Evolutionary conservation across 2,888 invertebrate genomes (phyloP).

Genomic region (Mimas tiliae): DNA sequence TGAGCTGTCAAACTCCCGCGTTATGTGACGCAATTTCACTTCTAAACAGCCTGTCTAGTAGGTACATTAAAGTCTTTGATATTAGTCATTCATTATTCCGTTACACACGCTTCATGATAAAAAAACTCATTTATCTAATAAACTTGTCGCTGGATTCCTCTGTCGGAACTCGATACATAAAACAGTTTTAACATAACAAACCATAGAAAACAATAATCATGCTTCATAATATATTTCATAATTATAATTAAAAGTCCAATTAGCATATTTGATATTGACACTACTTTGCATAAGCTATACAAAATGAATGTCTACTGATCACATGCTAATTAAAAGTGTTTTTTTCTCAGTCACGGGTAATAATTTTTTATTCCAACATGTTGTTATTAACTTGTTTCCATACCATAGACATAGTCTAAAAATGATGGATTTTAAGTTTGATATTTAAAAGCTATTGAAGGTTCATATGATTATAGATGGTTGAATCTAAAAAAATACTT

Average conservation of each 20-base stretch:
- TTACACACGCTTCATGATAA: too few species aligned
- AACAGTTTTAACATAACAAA: too few species aligned
- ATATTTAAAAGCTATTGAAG: background rate
- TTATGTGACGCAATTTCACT: too few species aligned
- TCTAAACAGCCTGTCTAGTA: too few species aligned
- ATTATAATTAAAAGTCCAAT: background rate
- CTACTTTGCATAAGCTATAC: background rate
- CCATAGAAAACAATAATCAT: background rate
- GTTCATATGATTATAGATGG: too few species aligned
- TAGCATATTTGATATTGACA: background rate
- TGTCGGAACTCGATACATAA: too few species aligned
- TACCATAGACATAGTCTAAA: background rate
- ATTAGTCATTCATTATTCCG: too few species aligned
- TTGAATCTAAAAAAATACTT: too few species aligned
- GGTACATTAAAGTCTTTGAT: too few species aligned
- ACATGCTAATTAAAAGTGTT: background rate
- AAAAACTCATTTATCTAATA: too few species aligned
- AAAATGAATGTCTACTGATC: background rate
- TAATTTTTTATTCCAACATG: background rate
- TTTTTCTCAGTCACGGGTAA: background rate
- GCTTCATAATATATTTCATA: background rate
- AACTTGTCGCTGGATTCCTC: too few species aligned
- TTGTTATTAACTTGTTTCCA: background rate
- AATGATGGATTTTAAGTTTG: background rate
- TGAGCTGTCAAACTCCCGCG: too few species aligned